phyloP scores from a whole-genome alignment of 2,888 invertebrate genomes.

The Synergus laeviventris region DNA sequence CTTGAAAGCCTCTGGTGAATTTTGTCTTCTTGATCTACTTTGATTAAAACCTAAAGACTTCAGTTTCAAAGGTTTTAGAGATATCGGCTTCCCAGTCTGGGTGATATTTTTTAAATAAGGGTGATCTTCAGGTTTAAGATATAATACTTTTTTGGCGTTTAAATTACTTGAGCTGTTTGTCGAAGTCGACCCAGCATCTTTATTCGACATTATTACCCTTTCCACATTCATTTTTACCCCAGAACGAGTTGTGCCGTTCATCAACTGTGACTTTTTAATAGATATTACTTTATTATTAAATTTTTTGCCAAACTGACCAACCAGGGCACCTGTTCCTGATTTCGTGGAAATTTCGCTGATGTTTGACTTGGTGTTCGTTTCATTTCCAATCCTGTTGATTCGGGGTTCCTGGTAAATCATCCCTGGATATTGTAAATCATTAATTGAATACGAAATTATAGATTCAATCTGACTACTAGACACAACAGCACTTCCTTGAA shows the following conservation, averaged over 20 bases:
- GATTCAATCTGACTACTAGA: slow-evolving; percentile 4
- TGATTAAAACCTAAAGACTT: slow-evolving; percentile 8
- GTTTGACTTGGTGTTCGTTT: neutral
- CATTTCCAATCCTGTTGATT: neutral
- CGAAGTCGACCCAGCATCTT: neutral
- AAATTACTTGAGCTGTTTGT: no score
- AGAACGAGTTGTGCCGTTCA: neutral
- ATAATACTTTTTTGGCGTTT: neutral
- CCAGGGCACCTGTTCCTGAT: neutral
- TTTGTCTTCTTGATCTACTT: neutral
- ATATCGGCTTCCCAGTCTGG: slow-evolving; percentile 24
- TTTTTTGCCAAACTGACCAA: neutral
- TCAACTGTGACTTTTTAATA: neutral
- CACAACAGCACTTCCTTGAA: neutral
- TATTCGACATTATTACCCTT: neutral
- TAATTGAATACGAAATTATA: neutral
- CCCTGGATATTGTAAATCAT: slow-evolving; percentile 34
- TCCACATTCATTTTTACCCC: neutral
- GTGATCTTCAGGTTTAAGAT: neutral
- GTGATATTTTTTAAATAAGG: slow-evolving; percentile 36
- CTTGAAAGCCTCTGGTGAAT: slow-evolving; percentile 10
- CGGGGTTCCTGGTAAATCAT: slow-evolving; percentile 30
- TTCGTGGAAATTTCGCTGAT: neutral
- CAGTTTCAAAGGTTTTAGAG: slow-evolving; percentile 33
- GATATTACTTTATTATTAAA: neutral